These are phyloP conservation scores for Tenebrosternarchus preto DNA, from an alignment of 2,113 vertebrate species.

Conservation along the genomic window DNA sequence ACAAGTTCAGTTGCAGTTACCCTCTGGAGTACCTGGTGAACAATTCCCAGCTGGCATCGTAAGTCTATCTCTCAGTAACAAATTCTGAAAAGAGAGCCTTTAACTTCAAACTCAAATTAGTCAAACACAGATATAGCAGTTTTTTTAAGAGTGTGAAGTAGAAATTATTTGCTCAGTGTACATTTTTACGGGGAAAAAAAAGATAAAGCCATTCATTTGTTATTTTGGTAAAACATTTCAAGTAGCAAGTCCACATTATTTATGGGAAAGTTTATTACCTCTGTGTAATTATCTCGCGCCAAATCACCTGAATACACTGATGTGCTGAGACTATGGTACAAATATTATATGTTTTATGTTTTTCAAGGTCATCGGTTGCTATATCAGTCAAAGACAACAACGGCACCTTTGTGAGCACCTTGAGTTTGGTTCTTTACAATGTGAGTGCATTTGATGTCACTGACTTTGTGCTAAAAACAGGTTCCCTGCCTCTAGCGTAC, in stretches of 20 bases:
- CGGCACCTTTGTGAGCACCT: constrained; percentile 95
- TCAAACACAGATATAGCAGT: no score
- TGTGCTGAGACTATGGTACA: no score
- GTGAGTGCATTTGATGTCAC: constrained; percentile 75
- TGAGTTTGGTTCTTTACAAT: constrained; percentile 93
- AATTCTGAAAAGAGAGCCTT: background rate
- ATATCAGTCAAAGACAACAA: constrained; percentile 94
- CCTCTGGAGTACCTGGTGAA: constrained; percentile 97
- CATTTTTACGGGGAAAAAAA: no score
- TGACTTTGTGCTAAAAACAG: background rate
- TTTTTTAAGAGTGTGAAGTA: no score
- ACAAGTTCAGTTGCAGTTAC: constrained; percentile 98
- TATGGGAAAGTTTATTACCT: background rate
- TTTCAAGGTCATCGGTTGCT: constrained; percentile 88
- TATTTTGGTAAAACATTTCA: no score
- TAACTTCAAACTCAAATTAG: background rate
- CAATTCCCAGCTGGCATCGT: constrained; percentile 96
- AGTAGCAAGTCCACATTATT: no score
- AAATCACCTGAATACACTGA: background rate
- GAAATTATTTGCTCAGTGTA: no score
- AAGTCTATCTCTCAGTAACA: constrained; percentile 68
- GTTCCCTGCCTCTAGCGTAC: no score
- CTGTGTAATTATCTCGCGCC: background rate
- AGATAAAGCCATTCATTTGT: no score
- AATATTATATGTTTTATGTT: background rate